Percentiles rank a stretch among this genome's conserved stretches.
Conservation (phyloP, 2,113 vertebrate genomes). For the Chrysochloris asiatica region DNA sequence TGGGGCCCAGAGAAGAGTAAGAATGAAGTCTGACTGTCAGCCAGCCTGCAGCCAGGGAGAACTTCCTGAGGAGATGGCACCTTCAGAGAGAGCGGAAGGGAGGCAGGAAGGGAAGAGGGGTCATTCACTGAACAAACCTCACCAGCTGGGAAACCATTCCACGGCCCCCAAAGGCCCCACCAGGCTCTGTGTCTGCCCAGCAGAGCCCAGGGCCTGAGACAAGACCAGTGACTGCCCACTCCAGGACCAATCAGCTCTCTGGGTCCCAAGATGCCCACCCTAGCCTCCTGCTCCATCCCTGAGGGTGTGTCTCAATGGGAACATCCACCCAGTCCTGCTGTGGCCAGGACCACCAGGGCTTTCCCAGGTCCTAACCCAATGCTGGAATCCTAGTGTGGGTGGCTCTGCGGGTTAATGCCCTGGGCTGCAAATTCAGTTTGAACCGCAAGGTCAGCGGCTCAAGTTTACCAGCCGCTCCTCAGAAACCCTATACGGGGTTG, state of each 20-base stretch:
- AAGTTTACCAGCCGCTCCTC: too few relatives aligned
- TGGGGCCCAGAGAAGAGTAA: not conserved
- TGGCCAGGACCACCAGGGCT: not conserved
- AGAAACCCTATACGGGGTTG: too few relatives aligned
- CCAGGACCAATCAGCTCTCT: not conserved
- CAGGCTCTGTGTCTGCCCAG: not conserved
- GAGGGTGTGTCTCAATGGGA: not conserved
- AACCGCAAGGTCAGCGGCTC: too few relatives aligned
- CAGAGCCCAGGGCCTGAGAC: not conserved
- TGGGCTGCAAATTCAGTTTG: too few relatives aligned
- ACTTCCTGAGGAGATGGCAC: not conserved
- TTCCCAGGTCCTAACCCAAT: too few relatives aligned
- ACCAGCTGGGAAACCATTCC: not conserved
- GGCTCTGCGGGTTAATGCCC: too few relatives aligned
- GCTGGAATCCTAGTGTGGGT: too few relatives aligned
- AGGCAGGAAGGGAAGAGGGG: not conserved
- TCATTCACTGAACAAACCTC: not conserved
- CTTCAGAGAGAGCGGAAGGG: not conserved
- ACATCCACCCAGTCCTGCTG: not conserved
- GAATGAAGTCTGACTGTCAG: too few relatives aligned
- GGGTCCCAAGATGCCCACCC: not conserved
- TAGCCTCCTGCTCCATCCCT: rapidly evolving
- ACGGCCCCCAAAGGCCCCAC: not conserved
- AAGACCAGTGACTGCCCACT: not conserved
- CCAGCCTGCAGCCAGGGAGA: not conserved